Base-by-base conservation (phyloP, 2,888 invertebrate genomes). In the Pachliopta kotzebuea region DNA sequence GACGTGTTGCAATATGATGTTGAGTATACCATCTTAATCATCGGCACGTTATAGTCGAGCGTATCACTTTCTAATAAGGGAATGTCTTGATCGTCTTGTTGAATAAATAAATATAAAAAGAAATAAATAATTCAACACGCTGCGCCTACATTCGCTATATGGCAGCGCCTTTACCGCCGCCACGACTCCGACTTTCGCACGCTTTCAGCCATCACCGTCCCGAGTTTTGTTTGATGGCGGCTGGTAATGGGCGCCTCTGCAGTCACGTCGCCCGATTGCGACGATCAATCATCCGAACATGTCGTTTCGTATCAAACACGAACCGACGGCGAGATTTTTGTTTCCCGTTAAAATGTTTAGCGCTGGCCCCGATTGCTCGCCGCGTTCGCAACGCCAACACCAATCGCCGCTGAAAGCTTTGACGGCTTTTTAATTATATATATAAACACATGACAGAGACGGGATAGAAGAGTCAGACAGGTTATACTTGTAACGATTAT, bases 221-320 rank as follows among this genome's bases (percentile, higher is more conserved):
- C 64, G 66, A 62, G 60, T 66, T 65, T 67, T 67, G 69, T 67
- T 62, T 67, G 67, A 73, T 71, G 71, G 70, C 69, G 71, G 71
- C 68, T 66, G 71, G 70, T 74, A 76, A 78, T 74, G 75, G 67
- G 53, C 54, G 65, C 53, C 63, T 64, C 49, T 37, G 56, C 60
- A 70, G 76, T 76, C 76, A 78, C 77, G 78, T 74, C 68, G 72
- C 61, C 56, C 58, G 52, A 26, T 62, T 29, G 49, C 31, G 53
- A 61, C 69, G 68, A 73, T 73, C 73, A 69, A 73, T 73, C 73
- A 73, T 65, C 60, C 62, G 61, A 60, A 63, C 69, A 56, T 59
- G 61, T 67, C 66, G 62, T 66, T 54, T 63, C 63, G 61, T 58
- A 65, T 65, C 65, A 58, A 65, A 70, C 63, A 61, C 63, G 56